phyloP scores from a whole-genome alignment of 2,888 invertebrate genomes.

The Dusona sp. region DNA sequence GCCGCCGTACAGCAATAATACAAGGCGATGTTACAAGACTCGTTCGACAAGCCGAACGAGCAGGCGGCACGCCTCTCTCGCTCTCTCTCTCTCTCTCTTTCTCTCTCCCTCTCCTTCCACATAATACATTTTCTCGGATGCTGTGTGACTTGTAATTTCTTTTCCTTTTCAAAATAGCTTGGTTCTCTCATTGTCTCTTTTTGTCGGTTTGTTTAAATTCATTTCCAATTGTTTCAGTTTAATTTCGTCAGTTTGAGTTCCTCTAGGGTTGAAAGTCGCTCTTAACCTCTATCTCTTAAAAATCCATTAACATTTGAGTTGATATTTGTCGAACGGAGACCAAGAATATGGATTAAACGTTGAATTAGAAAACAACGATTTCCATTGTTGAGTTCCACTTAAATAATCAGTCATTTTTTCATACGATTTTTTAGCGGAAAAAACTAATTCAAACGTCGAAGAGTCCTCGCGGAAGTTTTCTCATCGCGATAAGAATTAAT shows the following conservation, averaged over 20 bases:
- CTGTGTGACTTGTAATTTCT: conserved; percentile 68
- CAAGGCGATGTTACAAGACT: conserved; percentile 77
- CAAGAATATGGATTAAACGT: background rate
- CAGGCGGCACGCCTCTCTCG: conserved; percentile 64
- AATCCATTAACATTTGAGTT: background rate
- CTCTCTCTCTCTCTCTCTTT: conserved; percentile 48
- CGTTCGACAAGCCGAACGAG: conserved; percentile 78
- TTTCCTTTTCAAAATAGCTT: conserved; percentile 15
- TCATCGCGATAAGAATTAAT: background rate
- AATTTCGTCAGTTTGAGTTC: background rate
- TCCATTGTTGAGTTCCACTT: background rate
- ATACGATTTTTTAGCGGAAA: background rate
- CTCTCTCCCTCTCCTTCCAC: conserved; percentile 40
- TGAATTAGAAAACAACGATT: background rate
- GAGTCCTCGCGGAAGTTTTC: background rate
- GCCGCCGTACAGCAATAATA: conserved; percentile 71
- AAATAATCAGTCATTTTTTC: background rate
- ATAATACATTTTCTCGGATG: conserved; percentile 50
- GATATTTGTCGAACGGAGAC: background rate
- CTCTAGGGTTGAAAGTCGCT: background rate
- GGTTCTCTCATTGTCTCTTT: conserved; percentile 16
- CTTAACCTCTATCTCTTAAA: background rate
- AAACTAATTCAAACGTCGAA: background rate
- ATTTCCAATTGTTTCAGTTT: conserved; percentile 4
- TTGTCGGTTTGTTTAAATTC: background rate